Evolutionary conservation across 37 sponge, comb jelly and placozoan genomes (phyloP).

Genomic region (Axinella damicornis): DNA sequence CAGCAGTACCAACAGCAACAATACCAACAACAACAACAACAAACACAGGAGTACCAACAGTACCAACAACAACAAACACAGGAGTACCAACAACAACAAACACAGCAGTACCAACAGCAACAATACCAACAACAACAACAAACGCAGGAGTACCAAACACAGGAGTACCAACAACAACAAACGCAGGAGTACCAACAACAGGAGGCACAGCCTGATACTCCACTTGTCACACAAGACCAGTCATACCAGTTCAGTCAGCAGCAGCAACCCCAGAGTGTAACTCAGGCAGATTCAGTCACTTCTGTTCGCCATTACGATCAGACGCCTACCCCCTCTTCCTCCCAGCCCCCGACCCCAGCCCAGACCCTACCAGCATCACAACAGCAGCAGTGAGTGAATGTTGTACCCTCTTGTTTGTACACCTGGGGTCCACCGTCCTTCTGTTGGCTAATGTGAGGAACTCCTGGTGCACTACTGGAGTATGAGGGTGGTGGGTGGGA

Average conservation of each 20-base stretch:
- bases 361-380: background rate
- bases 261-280: background rate
- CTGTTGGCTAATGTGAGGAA: no score
- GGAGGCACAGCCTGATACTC: background rate
- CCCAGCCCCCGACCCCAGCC: background rate
- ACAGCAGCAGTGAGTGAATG: background rate
- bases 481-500: no score
- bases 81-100: background rate
- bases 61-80: background rate
- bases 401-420: no score
- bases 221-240: background rate
- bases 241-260: background rate
- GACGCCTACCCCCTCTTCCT: background rate
- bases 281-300: background rate
- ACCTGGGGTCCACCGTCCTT: no score
- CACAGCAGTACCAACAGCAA: background rate
- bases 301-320: background rate
- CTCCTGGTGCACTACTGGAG: no score
- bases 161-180: no score
- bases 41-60: no score
- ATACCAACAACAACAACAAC: background rate
- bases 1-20: no score
- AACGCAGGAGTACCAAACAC: no score
- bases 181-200: no score
- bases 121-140: no score